A percentile compares a stretch with the other conserved stretches of the same genome.
Evolutionary conservation across 2,888 invertebrate genomes (phyloP).

Genomic region (Nomada flava): DNA sequence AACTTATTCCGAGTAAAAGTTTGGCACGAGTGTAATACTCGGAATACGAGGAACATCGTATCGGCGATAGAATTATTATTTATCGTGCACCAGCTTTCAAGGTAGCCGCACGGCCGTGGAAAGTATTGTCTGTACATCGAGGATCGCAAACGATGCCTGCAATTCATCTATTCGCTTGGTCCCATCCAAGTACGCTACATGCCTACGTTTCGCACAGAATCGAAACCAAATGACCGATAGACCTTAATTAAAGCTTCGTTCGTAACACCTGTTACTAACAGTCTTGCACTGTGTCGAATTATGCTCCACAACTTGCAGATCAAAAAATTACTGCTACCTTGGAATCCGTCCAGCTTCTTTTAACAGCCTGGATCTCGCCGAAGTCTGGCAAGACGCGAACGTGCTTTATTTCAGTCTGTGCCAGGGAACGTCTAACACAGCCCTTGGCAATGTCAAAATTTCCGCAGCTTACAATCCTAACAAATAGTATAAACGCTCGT

Average conservation of each 20-base stretch:
- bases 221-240: background rate
- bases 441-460: background rate
- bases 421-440: background rate
- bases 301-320: background rate
- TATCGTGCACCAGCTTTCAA: background rate
- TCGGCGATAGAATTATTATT: conserved; percentile 8
- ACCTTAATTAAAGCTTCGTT: conserved; percentile 21
- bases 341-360: background rate
- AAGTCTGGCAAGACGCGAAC: background rate
- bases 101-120: background rate
- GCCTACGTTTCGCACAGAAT: background rate
- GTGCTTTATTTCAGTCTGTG: background rate
- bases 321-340: background rate
- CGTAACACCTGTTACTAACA: conserved; percentile 33
- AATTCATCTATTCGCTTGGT: background rate
- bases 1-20: conserved; percentile 16
- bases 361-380: too few species aligned
- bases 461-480: background rate
- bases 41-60: conserved; percentile 35
- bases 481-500: background rate
- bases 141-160: background rate
- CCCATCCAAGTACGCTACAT: background rate
- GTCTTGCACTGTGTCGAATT: conserved; percentile 50
- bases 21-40: conserved; percentile 37
- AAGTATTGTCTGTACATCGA: too few species aligned